Conservation (phyloP, 30 jellyfish, hydroid and myxozoan genomes). For the Aurelia sp. region DNA sequence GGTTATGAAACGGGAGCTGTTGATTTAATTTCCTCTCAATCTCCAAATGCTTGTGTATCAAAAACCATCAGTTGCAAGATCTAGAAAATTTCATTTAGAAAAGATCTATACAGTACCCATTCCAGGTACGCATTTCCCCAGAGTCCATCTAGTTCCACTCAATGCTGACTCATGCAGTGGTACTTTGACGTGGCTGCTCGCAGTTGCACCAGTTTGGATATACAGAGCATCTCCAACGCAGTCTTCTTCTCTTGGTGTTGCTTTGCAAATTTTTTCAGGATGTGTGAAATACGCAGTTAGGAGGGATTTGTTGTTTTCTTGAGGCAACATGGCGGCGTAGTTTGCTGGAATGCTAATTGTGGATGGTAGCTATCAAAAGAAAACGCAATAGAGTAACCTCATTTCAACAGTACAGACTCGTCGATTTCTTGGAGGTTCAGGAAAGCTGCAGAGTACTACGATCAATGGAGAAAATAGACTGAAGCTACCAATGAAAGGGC, state of each 20-base stretch:
- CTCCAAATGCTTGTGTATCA: too few species aligned
- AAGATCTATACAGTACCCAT: constrained; percentile 43
- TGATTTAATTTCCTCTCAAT: too few species aligned
- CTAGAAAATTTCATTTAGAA: too few species aligned
- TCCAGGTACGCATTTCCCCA: constrained; percentile 37
- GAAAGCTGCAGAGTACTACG: too few species aligned
- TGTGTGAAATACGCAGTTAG: constrained; percentile 59
- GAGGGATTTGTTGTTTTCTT: background rate
- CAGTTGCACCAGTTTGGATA: constrained; percentile 43
- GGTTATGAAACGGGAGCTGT: too few species aligned
- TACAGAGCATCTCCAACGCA: constrained; percentile 39
- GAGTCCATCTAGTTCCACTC: constrained; percentile 25
- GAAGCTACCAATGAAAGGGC: too few species aligned
- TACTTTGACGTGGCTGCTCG: background rate
- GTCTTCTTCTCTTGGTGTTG: constrained; percentile 3
- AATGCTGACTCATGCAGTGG: constrained; percentile 31
- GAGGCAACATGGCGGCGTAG: constrained; percentile 15
- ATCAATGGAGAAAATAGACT: too few species aligned
- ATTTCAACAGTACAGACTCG: too few species aligned
- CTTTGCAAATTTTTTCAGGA: constrained; percentile 32
- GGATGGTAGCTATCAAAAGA: background rate
- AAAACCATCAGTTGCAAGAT: too few species aligned
- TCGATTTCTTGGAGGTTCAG: too few species aligned
- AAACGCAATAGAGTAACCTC: background rate
- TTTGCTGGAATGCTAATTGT: background rate